phyloP scores from a whole-genome alignment of 2,113 vertebrate species.

The Oreochromis aureus region DNA sequence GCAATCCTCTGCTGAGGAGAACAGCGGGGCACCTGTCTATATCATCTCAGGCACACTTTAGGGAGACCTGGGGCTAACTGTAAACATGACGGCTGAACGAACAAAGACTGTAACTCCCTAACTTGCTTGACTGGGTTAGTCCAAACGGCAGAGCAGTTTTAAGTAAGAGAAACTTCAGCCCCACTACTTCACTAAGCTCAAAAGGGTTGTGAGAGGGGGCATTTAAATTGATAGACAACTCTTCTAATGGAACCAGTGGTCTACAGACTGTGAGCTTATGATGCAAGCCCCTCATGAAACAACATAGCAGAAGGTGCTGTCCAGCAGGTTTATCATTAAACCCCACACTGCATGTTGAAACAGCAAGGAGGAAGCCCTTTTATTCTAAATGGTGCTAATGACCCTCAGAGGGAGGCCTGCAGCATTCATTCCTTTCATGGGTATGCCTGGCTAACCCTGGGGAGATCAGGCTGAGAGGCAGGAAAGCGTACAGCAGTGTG shows the following conservation, averaged over 20 bases:
- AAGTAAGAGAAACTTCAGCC: background rate
- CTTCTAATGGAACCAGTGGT: background rate
- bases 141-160: background rate
- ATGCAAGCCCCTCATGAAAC: background rate
- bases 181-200: background rate
- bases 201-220: background rate
- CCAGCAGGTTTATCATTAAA: background rate
- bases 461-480: background rate
- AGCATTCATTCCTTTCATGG: background rate
- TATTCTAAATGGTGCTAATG: background rate
- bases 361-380: background rate
- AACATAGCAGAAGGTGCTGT: background rate
- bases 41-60: background rate
- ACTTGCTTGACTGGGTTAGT: background rate
- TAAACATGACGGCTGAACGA: too few relatives aligned
- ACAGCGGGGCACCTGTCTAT: too few relatives aligned
- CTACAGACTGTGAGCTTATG: background rate
- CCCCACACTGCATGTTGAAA: background rate
- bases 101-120: background rate
- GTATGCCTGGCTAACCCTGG: background rate
- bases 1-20: too few relatives aligned
- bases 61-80: too few relatives aligned
- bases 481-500: background rate
- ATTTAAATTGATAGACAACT: background rate
- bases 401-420: background rate